Evolutionary conservation across 2,888 invertebrate genomes (phyloP).

Genomic region (Hermaeophaga mercurialis): DNA sequence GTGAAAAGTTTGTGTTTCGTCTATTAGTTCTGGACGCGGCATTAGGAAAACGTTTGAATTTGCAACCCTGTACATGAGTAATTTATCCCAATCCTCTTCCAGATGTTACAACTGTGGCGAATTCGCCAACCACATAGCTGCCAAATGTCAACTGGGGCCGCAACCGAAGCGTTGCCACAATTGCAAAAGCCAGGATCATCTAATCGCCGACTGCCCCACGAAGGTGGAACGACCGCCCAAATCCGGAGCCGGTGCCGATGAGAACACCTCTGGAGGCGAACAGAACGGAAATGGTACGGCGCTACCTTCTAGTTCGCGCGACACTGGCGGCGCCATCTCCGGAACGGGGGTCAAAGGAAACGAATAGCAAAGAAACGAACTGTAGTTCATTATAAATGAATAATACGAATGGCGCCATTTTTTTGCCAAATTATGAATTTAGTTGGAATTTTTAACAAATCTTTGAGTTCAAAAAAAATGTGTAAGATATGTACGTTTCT

Average conservation of each 20-base stretch:
- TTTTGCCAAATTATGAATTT: constrained; percentile 14
- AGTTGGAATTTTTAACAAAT: too few relatives aligned
- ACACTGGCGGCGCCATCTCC: constrained; percentile 32
- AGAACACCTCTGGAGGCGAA: constrained; percentile 27
- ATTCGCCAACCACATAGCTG: constrained; percentile 90
- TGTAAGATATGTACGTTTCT: too few relatives aligned
- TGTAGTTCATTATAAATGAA: constrained; percentile 23
- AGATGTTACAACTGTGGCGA: constrained; percentile 94
- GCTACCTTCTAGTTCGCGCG: constrained; percentile 35
- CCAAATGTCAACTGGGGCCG: constrained; percentile 85
- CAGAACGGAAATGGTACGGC: constrained; percentile 45
- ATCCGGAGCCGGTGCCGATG: constrained; percentile 20
- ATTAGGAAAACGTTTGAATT: too few relatives aligned
- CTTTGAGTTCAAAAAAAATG: too few relatives aligned
- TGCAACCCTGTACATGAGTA: too few relatives aligned
- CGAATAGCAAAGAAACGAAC: constrained; percentile 27
- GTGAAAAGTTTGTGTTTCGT: too few relatives aligned
- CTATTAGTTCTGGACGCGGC: too few relatives aligned
- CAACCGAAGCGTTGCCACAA: constrained; percentile 91
- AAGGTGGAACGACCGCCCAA: constrained; percentile 52
- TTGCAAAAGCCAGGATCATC: constrained; percentile 86
- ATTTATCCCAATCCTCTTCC: constrained; percentile 31
- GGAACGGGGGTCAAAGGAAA: constrained; percentile 30
- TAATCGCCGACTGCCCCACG: constrained; percentile 86
- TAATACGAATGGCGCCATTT: constrained; percentile 36